phyloP scores from a whole-genome alignment of 2,888 invertebrate species.

The Muscina levida region DNA sequence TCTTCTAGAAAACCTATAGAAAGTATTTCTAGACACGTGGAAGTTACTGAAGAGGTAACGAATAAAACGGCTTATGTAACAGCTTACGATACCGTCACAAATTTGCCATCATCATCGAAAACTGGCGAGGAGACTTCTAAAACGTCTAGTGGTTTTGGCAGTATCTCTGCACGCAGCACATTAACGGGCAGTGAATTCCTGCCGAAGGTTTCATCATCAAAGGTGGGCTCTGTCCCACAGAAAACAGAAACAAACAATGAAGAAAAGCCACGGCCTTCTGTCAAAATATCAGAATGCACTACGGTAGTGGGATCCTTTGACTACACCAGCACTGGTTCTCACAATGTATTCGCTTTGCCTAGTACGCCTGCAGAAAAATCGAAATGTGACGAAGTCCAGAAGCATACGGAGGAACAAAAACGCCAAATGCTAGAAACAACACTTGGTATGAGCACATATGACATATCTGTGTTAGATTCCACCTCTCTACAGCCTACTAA shows the following conservation, averaged over 20 bases:
- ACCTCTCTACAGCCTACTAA: slow-evolving; percentile 49
- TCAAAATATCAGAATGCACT: slow-evolving; percentile 73
- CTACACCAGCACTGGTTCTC: slow-evolving; percentile 60
- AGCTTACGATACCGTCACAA: slow-evolving; percentile 37
- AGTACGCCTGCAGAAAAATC: slow-evolving; percentile 17
- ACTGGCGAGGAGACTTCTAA: slow-evolving; percentile 18
- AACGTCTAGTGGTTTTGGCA: slow-evolving; percentile 43
- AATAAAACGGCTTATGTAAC: slow-evolving; percentile 32
- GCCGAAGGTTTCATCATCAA: slow-evolving; percentile 75
- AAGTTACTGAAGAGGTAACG: slow-evolving; percentile 60
- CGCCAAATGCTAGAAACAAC: slow-evolving; percentile 73
- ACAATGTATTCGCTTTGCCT: slow-evolving; percentile 32
- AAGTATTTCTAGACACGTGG: not conserved
- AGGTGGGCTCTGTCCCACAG: slow-evolving; percentile 68
- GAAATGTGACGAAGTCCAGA: slow-evolving; percentile 4
- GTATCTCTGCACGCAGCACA: slow-evolving; percentile 49
- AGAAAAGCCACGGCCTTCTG: slow-evolving; percentile 41
- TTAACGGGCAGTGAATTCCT: slow-evolving; percentile 69
- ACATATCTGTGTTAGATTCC: slow-evolving; percentile 68
- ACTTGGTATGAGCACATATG: slow-evolving; percentile 75
- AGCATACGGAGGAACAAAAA: slow-evolving; percentile 52
- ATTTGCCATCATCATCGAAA: slow-evolving; percentile 55
- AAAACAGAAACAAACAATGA: slow-evolving; percentile 8
- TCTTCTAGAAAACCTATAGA: slow-evolving; percentile 37
- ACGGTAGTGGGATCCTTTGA: slow-evolving; percentile 71